Evolutionary conservation across 2,888 invertebrate genomes (phyloP).

Genomic region (Selenia dentaria): DNA sequence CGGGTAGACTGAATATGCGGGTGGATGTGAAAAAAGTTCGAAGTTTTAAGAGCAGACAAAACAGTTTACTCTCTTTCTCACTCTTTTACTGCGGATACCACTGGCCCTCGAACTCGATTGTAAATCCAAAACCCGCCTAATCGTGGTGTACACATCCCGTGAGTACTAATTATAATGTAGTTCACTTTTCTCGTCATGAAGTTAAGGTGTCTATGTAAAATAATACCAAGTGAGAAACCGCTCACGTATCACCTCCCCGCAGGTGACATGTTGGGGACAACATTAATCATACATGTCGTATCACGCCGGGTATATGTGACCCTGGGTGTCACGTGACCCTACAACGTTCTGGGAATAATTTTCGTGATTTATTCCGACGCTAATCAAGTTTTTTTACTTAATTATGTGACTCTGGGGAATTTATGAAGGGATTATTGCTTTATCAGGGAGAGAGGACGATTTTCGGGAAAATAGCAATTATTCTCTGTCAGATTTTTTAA

Average conservation of each 20-base stretch:
- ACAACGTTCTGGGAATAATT: slow-evolving; percentile 24
- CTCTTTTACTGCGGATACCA: too few species aligned
- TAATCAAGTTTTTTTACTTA: slow-evolving; percentile 38
- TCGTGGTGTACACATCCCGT: too few species aligned
- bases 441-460: neutral
- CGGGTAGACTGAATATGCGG: too few species aligned
- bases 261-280: slow-evolving; percentile 3
- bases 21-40: too few species aligned
- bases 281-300: slow-evolving; percentile 14
- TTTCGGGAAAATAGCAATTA: neutral
- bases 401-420: slow-evolving; percentile 30
- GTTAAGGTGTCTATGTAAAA: too few species aligned
- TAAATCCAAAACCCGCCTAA: too few species aligned
- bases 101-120: too few species aligned
- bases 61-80: too few species aligned
- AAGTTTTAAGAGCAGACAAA: too few species aligned
- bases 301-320: neutral
- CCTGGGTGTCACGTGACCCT: neutral
- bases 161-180: too few species aligned
- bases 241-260: slow-evolving; percentile 3
- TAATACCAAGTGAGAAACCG: too few species aligned
- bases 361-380: slow-evolving; percentile 33
- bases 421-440: slow-evolving; percentile 25
- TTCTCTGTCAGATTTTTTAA: neutral
- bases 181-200: too few species aligned